Base-by-base conservation (phyloP, 2,888 invertebrate species). In the Pandemis cinnamomeana region DNA sequence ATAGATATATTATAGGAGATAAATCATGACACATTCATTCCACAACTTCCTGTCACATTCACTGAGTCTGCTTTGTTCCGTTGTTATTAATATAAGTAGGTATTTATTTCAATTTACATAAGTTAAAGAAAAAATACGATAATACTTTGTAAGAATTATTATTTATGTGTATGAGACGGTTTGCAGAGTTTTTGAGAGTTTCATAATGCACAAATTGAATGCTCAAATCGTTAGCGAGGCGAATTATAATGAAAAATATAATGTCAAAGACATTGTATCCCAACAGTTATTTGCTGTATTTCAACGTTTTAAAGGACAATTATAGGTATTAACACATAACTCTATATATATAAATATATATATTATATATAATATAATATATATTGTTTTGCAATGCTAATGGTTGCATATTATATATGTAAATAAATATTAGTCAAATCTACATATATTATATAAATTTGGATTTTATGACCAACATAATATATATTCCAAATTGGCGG, bases 201-300 rank as follows among this genome's bases (percentile, higher is more conserved):
- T 44, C 4, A 15, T 63, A 58, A 46, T 68, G 68, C 72, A 72
- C 68, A 72, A 72, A 62, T 48, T 61, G 61, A 15, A 67, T 72
- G 72, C 72, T 72, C 72, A 72, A 72, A 67, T 61, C n/a, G 60
- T 69, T 62, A 67, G 61, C 51, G 42, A 44, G 51, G 10, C 41
- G 10, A 15, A 66, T 71, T 66, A 11, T 46, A 53, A 61, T 67
- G 27, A 58, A 58, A 58, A 27, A 20, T 27, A 11, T 58, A 10
- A 61, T 61, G 61, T 60, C 20, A 41, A 67, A 60, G 60, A 46
- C 70, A 55, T 36, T 64, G 7, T 42, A 7, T 61, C 61, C n/a
- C 36, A 41, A 41, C 61, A 41, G 36, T 4, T 42, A n/a, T n/a
- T 20, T 15, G 61, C 42, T 58, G 27, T 11, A 58, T 58, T 58